Evolutionary conservation across 2,113 vertebrate species (phyloP).

Genomic region (Eurystomus gularis): DNA sequence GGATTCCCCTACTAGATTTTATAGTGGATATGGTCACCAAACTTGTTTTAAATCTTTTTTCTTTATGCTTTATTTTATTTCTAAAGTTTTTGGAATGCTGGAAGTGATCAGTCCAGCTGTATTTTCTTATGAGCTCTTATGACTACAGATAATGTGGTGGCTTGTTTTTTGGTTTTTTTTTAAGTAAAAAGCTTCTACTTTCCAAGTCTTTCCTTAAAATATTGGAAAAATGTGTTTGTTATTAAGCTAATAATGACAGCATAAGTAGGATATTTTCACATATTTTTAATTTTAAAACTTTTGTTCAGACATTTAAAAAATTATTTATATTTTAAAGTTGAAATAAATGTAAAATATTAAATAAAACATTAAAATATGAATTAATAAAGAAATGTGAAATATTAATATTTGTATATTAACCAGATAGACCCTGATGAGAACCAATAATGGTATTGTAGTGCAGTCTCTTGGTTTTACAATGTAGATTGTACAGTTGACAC

Average conservation of each 20-base stretch:
- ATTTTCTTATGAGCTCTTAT: not conserved
- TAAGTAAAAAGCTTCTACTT: not conserved
- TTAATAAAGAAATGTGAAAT: not conserved
- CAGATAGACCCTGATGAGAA: not conserved
- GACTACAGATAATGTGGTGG: not conserved
- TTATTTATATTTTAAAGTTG: not conserved
- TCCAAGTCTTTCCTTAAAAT: not conserved
- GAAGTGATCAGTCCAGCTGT: slow-evolving; percentile 27
- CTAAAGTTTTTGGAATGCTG: not conserved
- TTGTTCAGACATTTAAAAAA: not conserved
- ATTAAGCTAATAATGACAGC: not conserved
- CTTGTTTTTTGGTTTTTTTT: not conserved
- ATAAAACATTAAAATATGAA: not conserved
- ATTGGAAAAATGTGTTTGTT: not conserved
- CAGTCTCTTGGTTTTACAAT: not conserved
- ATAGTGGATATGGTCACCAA: not conserved
- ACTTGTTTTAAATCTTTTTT: not conserved
- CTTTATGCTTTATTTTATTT: not conserved
- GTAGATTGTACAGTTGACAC: not conserved
- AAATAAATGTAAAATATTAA: not conserved
- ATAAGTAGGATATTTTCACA: not conserved
- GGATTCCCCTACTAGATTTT: not conserved
- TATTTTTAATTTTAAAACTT: not conserved
- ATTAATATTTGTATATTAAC: not conserved
- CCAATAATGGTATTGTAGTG: not conserved